Base-by-base conservation (phyloP, 2,888 invertebrate species). In the Mystacides longicornis region DNA sequence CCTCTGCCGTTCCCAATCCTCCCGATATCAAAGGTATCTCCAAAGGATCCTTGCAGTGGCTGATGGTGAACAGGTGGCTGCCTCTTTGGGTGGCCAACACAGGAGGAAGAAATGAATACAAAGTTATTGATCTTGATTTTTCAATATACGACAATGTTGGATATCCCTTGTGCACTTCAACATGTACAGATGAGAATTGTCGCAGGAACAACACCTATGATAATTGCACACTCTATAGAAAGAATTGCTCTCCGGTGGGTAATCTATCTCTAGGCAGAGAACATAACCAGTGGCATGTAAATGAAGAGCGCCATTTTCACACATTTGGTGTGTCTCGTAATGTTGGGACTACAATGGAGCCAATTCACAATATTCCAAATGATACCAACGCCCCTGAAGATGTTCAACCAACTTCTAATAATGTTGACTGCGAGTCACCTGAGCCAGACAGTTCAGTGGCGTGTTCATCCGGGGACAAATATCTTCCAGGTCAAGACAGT, bases 41-140 rank as follows among this genome's bases (percentile, higher is more conserved):
- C 52, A 80, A 81, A 65, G 79, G 81, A 1, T 80, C 82, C 1
- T 71, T 83, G 33, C 82, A 83, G 64, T 84, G 84, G 83, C 72
- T 83, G 63, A 69, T 84, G 57, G 80, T 83, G 0, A 83, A 85
- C 64, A 81, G 82, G 63, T 84, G 83, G 83, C 65, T 83, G 20
- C 81, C 82, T 0, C 65, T 81, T 43, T 83, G 83, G 82, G 78
- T 81, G 56, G 73, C 75, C n/a, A 73, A 73, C 57, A 72, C 72
- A 1, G 71, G 71, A n/a, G 73, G 73, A n/a, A 77, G 76, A 51
- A 80, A 80, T 5, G 75, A 77, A 56, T 77, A 75, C 64, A 74
- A 75, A 65, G 73, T 75, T 1, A 71, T 77, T 48, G 77, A 77
- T 64, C 74, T 77, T 55, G 74, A 74, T 59, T 73, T 74, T 49